Conservation (phyloP, 2,888 invertebrate species). For the Parnassius apollo region DNA sequence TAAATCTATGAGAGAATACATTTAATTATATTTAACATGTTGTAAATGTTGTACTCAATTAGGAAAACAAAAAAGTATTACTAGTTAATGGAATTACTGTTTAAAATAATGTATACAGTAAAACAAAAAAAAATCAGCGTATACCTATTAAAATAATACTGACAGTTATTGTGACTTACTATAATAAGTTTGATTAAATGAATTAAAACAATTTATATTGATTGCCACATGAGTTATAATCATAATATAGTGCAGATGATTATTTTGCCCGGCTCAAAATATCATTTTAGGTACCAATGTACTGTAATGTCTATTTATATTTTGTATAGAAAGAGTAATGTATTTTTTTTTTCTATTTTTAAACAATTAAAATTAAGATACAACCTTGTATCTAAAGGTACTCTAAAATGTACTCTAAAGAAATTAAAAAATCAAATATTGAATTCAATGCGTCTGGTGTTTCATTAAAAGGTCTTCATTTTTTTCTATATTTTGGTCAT, state of each 20-base stretch:
- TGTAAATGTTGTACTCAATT: conserved; percentile 2
- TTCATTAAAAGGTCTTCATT: too few species aligned
- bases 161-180: too few species aligned
- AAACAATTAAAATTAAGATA: conserved; percentile 36
- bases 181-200: conserved; percentile 9
- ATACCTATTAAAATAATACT: too few species aligned
- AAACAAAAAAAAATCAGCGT: too few species aligned
- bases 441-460: conserved; percentile 38
- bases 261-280: conserved; percentile 35
- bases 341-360: conserved; percentile 56
- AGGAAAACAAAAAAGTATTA: conserved; percentile 57
- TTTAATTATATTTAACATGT: not conserved
- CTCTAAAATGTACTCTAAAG: conserved; percentile 51
- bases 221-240: not conserved
- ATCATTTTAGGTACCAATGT: conserved; percentile 31
- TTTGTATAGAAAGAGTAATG: conserved; percentile 53
- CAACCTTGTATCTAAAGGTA: conserved; percentile 48
- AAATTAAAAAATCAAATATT: conserved; percentile 47
- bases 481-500: too few species aligned
- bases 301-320: conserved; percentile 48
- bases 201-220: not conserved
- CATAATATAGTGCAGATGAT: conserved; percentile 23
- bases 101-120: not conserved
- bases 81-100: conserved; percentile 47
- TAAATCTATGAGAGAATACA: not conserved